Base-by-base conservation (phyloP, 2,113 vertebrate genomes). In the Hypomesus transpacificus region DNA sequence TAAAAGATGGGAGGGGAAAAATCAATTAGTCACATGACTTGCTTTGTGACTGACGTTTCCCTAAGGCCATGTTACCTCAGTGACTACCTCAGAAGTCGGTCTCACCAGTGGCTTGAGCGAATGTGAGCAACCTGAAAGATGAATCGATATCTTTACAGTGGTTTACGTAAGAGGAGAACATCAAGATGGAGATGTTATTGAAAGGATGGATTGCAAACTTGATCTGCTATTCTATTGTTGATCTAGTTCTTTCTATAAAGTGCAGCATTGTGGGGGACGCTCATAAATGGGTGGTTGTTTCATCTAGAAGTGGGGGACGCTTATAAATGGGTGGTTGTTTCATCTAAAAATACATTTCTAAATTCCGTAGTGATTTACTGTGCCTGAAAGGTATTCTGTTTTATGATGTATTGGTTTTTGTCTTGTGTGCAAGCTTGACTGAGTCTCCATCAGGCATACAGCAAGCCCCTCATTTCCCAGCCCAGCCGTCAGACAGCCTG, bases 41-140 rank as follows among this genome's bases (percentile, higher is more conserved):
- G 26, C 71, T 50, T 51, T 59, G 61, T 22, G 13, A 39, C 9
- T n/a, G 18, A 21, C 26, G 26, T 66, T 69, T 52, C 70, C 54
- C 6, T 21, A 64, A 56, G 31, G 22, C 17, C 28, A 8, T 6
- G 64, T 73, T 73, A 59, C 66, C 66, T 52, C 69, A 46, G 76
- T 22, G 62, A 63, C 21, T 51, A 58, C 53, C 58, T 3, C 31
- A 51, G 39, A 0, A 1, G 51, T 66, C 50, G 70, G 59, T 70
- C 70, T 75, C 66, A 69, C 67, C n/a, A 39, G 26, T 3, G 24
- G 67, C 53, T 75, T 74, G 62, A 52, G 58, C 69, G 34, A 74
- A 79, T 74, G 65, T 18, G 31, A 73, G 24, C 21, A 58, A 79
- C 28, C 31, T 6, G 22, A 78, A 73, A 67, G 64, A 14, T 60